These are phyloP conservation scores for Taphrorychus bicolor DNA, from an alignment of 2,888 invertebrate genomes.

Conservation along the genomic window DNA sequence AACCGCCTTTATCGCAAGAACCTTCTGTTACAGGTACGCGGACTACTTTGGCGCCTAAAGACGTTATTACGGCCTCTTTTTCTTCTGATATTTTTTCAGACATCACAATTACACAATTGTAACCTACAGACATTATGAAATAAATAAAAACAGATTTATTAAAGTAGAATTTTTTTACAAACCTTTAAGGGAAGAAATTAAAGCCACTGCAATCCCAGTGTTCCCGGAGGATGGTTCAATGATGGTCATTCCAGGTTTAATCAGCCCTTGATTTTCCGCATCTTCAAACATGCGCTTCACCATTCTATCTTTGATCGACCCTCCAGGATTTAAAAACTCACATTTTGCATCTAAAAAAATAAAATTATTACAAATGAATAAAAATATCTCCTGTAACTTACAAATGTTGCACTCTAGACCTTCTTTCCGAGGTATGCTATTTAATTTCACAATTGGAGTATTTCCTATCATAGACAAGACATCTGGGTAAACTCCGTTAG, in stretches of 20 bases:
- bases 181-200: constrained; percentile 87
- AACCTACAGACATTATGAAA: constrained; percentile 65
- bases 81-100: constrained; percentile 99
- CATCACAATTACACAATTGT: constrained; percentile 96
- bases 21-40: constrained; percentile 94
- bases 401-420: constrained; percentile 87
- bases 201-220: constrained; percentile 90
- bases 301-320: constrained; percentile 95
- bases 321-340: constrained; percentile 96
- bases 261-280: constrained; percentile 83
- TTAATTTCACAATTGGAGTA: constrained; percentile 81
- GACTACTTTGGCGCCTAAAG: constrained; percentile 93
- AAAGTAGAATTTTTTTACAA: constrained; percentile 3
- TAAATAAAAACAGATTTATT: not conserved
- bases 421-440: constrained; percentile 76
- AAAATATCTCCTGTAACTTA: constrained; percentile 69
- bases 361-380: not conserved
- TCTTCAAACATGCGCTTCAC: constrained; percentile 93
- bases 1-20: constrained; percentile 85
- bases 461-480: constrained; percentile 81
- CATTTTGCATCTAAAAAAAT: constrained; percentile 85
- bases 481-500: constrained; percentile 63
- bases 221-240: constrained; percentile 93
- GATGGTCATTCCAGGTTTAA: constrained; percentile 89
- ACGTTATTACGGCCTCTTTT: constrained; percentile 87